These are phyloP conservation scores for Dicentrarchus labrax DNA, from an alignment of 2,113 vertebrate species.

Conservation along the genomic window DNA sequence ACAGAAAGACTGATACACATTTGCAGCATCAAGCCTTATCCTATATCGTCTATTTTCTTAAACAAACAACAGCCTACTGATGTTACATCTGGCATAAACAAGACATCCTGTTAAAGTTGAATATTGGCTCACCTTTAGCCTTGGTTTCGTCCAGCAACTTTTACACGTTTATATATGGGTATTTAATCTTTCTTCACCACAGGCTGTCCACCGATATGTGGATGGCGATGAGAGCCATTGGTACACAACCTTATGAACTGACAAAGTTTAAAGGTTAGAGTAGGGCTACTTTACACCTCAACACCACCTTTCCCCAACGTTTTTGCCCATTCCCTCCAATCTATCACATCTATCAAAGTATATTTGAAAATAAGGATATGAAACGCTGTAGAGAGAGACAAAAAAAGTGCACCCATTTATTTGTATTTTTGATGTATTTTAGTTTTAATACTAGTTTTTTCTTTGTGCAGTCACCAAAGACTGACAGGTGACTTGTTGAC, in stretches of 20 bases:
- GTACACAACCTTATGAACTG: not conserved
- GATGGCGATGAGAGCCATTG: not conserved
- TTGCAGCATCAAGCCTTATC: not conserved
- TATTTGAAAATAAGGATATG: not conserved
- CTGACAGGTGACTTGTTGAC: not conserved
- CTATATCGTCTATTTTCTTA: too few species aligned
- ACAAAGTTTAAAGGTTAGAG: not conserved
- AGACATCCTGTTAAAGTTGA: not conserved
- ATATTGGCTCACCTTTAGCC: not conserved
- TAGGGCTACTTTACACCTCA: not conserved
- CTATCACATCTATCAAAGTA: not conserved
- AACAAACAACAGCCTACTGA: too few species aligned
- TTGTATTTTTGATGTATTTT: not conserved
- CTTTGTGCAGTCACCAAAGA: not conserved
- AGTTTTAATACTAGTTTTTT: not conserved
- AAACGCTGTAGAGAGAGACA: not conserved
- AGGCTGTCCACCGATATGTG: not conserved
- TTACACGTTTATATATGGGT: not conserved
- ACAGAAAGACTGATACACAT: not conserved
- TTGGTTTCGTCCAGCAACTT: not conserved
- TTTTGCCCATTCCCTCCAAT: not conserved
- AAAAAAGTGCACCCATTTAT: not conserved
- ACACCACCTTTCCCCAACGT: not conserved
- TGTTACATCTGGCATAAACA: not conserved
- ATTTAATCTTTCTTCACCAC: not conserved